Evolutionary conservation across 2,888 invertebrate genomes (phyloP), one percentile per base, ranked within the genome.

Genomic region (Aproaerema taeniolella): DNA sequence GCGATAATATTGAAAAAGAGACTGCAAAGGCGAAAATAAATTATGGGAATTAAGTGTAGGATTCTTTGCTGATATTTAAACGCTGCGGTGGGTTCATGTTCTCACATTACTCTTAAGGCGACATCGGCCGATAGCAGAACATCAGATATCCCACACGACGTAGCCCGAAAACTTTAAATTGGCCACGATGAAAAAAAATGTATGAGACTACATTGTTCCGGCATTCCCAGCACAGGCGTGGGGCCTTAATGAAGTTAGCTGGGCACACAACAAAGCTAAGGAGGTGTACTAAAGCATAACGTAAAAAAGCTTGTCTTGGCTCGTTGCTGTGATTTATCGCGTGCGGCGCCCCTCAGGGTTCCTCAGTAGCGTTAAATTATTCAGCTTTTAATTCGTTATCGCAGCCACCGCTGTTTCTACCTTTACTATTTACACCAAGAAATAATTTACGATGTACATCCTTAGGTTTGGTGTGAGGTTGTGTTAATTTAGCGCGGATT

Each of bases 301-400:
- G 77, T 75, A 65, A 70, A 67, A 69, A 79, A 64, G 63, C 71
- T 60, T 68, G 77, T 80, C 78, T 77, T 64, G 68, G 60, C 67
- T 69, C 62, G 63, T 70, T 69, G 58, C 58, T 57, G 80, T 85
- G 82, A 85, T 83, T 82, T 85, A 83, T 82, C 66, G 61, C 75
- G 49, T 54, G 56, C 36, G 34, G 54, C 53, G 54, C 57, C 59
- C 54, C 49, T 41, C 46, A 60, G 58, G 30, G 61, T 56, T 55
- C 49, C 53, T 67, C 68, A 58, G 72, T 68, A 66, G 74, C 73
- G 73, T 77, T 83, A 82, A 79, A 83, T 83, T 80, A 85, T 86
- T 83, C 80, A 82, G 70, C 72, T 78, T 83, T 83, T 83, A 85
- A 85, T 83, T 83, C 75, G 74, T 80, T 79, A 86, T 81, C 78